Percentiles rank a stretch among this genome's conserved stretches.
Conservation (phyloP, 2,113 vertebrate species). For the Agapornis roseicollis region DNA sequence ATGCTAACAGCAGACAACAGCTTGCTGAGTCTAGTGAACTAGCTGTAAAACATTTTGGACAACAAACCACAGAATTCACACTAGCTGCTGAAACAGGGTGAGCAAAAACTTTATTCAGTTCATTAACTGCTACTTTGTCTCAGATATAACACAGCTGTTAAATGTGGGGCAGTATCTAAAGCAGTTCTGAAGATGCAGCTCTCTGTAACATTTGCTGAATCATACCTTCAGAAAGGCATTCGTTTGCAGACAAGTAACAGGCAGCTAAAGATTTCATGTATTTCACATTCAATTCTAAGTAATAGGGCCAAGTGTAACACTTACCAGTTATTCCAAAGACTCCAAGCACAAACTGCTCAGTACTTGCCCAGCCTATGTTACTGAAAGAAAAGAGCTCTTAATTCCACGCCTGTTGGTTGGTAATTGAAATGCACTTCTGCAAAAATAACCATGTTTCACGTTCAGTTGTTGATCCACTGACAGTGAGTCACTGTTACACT, state of each 20-base stretch:
- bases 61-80: background rate
- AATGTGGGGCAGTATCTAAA: background rate
- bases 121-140: background rate
- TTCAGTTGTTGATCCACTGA: background rate
- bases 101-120: background rate
- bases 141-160: accelerated
- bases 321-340: background rate
- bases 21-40: background rate
- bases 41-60: background rate
- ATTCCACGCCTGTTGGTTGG: background rate
- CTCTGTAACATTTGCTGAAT: background rate
- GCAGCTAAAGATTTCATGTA: background rate
- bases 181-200: background rate
- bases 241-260: background rate
- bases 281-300: background rate
- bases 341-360: background rate
- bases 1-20: background rate
- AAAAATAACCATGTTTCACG: background rate
- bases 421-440: background rate
- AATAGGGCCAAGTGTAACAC: background rate
- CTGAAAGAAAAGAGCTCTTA: background rate
- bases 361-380: background rate
- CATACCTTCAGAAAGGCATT: background rate
- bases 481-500: background rate
- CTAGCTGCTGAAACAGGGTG: background rate